A percentile compares a stretch with the other conserved stretches of the same genome.
Evolutionary conservation across 2,797 vertebrate genomes (phyloP).

Genomic region (Phoeniculus purpureus): DNA sequence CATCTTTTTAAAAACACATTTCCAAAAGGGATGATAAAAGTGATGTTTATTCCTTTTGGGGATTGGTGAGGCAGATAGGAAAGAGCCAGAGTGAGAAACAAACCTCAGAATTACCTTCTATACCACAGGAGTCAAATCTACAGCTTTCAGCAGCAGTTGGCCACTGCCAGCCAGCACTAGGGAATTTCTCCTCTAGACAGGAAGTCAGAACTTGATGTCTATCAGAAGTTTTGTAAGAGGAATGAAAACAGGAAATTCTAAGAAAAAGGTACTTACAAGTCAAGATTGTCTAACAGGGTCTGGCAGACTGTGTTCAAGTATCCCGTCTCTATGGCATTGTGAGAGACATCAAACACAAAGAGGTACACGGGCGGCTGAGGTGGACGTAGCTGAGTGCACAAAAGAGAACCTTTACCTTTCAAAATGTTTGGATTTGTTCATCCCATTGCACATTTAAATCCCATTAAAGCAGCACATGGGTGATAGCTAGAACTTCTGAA

Average conservation of each 20-base stretch:
- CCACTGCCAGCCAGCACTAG: neutral
- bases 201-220: neutral
- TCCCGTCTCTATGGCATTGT: constrained; percentile 94
- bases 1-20: neutral
- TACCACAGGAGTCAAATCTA: neutral
- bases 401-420: constrained; percentile 3
- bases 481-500: neutral
- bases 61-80: neutral
- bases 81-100: neutral
- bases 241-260: neutral
- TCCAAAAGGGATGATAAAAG: neutral
- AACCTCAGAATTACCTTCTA: neutral
- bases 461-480: neutral
- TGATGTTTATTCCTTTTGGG: neutral
- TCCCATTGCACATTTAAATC: neutral
- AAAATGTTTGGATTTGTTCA: neutral
- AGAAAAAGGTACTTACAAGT: constrained; percentile 82
- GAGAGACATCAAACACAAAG: constrained; percentile 94
- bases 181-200: neutral
- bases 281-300: constrained; percentile 92
- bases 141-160: neutral
- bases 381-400: constrained; percentile 86
- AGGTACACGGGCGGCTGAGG: constrained; percentile 98
- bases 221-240: neutral
- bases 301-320: constrained; percentile 93